Conservation (phyloP, 1,140 invertebrate species). For the Aphis craccivora region DNA sequence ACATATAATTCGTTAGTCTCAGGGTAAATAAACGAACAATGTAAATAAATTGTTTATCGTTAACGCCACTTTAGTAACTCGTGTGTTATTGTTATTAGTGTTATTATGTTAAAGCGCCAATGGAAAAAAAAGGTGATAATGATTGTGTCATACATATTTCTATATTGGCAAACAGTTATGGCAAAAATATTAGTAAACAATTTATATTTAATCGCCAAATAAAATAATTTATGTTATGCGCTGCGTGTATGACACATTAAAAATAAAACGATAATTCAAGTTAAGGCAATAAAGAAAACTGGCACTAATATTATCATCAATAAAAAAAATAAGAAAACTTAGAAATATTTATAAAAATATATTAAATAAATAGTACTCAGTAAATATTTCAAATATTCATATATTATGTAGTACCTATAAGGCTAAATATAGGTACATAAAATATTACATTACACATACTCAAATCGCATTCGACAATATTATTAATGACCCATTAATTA, state of each 20-base stretch:
- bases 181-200: constrained; percentile 46
- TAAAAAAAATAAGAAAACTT: background rate
- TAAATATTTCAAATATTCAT: background rate
- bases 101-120: constrained; percentile 18
- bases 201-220: constrained; percentile 11
- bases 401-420: background rate
- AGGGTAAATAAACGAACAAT: constrained; percentile 20
- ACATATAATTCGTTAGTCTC: background rate
- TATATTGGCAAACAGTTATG: constrained; percentile 38
- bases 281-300: background rate
- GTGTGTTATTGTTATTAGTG: background rate
- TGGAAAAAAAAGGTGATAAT: constrained; percentile 11
- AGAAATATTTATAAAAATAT: background rate
- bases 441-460: background rate
- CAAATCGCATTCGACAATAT: background rate
- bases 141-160: constrained; percentile 28
- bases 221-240: constrained; percentile 2
- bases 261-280: background rate
- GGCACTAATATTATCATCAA: background rate
- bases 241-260: background rate
- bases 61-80: constrained; percentile 13
- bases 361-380: background rate
- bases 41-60: constrained; percentile 32
- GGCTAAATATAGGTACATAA: background rate
- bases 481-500: background rate